These are phyloP conservation scores for Carettochelys insculpta DNA, from an alignment of 2,113 vertebrate genomes.

Conservation along the genomic window DNA sequence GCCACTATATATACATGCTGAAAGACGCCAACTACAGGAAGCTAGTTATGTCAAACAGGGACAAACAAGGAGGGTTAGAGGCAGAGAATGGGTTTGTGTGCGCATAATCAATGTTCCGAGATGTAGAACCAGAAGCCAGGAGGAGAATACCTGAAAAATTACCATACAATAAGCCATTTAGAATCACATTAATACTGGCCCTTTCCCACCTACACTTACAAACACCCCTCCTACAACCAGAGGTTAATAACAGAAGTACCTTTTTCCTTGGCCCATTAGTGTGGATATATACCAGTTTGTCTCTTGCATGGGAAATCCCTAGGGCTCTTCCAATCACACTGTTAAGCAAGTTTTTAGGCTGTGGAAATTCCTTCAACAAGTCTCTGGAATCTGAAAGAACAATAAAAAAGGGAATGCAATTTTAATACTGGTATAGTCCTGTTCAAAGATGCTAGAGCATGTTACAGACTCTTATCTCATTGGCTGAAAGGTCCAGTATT, in stretches of 20 bases:
- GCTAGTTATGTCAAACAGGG: neutral
- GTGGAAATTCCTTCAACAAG: slow-evolving; percentile 89
- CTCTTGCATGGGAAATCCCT: slow-evolving; percentile 83
- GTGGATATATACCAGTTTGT: slow-evolving; percentile 88
- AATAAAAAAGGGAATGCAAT: neutral
- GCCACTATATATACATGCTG: neutral
- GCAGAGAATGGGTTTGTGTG: neutral
- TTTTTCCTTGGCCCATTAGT: slow-evolving; percentile 85
- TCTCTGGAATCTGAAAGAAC: slow-evolving; percentile 68
- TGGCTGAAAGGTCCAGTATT: fast-evolving
- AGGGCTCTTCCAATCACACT: slow-evolving; percentile 85
- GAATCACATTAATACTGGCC: neutral
- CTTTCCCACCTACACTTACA: fast-evolving
- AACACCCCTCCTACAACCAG: neutral
- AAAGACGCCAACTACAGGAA: neutral
- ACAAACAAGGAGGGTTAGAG: neutral
- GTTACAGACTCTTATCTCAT: neutral
- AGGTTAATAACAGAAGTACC: slow-evolving; percentile 67
- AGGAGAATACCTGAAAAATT: neutral
- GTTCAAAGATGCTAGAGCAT: neutral
- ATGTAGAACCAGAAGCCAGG: neutral
- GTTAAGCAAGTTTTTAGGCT: slow-evolving; percentile 90
- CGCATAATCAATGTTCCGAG: fast-evolving
- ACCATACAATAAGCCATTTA: fast-evolving
- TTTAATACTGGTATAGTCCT: neutral